Conservation (phyloP, 1,140 invertebrate genomes). For the Venturia canescens region DNA sequence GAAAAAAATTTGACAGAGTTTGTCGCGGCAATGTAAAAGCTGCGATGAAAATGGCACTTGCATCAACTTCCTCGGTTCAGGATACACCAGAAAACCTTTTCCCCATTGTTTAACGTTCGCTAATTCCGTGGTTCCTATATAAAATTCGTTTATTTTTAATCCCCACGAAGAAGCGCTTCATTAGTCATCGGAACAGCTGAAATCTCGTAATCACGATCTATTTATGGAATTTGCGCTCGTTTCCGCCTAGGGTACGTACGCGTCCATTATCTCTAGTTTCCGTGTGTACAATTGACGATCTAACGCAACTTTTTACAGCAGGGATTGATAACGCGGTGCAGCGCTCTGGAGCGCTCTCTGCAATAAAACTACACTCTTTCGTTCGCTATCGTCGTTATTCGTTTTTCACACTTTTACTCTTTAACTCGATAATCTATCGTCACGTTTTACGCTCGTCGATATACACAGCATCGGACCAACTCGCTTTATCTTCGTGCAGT, state of each 20-base stretch:
- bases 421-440: slow-evolving; percentile 13
- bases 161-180: neutral
- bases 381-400: neutral
- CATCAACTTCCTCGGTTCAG: too few relatives aligned
- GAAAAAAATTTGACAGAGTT: too few relatives aligned
- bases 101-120: too few relatives aligned
- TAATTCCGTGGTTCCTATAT: too few relatives aligned
- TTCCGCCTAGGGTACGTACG: slow-evolving; percentile 8
- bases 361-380: neutral
- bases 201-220: slow-evolving; percentile 24
- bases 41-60: too few relatives aligned
- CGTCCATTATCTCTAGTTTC: slow-evolving; percentile 5
- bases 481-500: neutral
- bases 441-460: neutral
- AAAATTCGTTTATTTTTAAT: slow-evolving; percentile 1
- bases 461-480: neutral
- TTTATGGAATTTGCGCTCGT: slow-evolving; percentile 17
- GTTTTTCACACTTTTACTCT: neutral
- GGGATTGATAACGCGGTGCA: slow-evolving; percentile 4
- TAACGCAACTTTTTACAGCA: neutral
- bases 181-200: slow-evolving; percentile 24
- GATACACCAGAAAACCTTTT: too few relatives aligned
- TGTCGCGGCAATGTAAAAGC: too few relatives aligned
- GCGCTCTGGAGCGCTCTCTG: neutral
- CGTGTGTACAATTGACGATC: neutral